phyloP scores from a whole-genome alignment of 2,888 invertebrate species.

The Ceriagrion tenellum region DNA sequence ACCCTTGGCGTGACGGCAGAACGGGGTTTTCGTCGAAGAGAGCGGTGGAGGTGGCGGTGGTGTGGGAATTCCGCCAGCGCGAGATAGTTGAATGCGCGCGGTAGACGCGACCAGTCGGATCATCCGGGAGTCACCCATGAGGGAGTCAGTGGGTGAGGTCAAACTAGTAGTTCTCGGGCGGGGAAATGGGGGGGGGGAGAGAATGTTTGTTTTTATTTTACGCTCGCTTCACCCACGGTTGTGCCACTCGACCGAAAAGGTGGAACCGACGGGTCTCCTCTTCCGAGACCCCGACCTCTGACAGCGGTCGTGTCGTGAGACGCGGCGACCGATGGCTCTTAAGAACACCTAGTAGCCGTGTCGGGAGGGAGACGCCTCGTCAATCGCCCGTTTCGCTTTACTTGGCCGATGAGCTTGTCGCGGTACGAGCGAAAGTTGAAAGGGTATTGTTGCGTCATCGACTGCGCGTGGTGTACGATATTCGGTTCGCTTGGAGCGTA shows the following conservation, averaged over 20 bases:
- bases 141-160: neutral
- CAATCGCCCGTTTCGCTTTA: too few species aligned
- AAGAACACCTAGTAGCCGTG: too few species aligned
- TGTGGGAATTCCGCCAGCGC: too few species aligned
- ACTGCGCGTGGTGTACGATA: too few species aligned
- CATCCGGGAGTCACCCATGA: constrained; percentile 18
- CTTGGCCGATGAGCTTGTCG: too few species aligned
- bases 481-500: too few species aligned
- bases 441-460: too few species aligned
- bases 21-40: neutral
- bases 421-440: too few species aligned
- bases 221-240: constrained; percentile 18
- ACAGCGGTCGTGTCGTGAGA: neutral
- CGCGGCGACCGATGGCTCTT: neutral
- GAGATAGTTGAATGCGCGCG: neutral
- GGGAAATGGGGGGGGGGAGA: neutral
- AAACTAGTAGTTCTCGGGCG: neutral
- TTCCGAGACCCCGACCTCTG: neutral
- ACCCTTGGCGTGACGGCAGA: constrained; percentile 7
- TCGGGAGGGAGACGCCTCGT: too few species aligned
- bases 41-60: too few species aligned
- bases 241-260: constrained; percentile 2
- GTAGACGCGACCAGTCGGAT: neutral
- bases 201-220: constrained; percentile 6
- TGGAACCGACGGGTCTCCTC: neutral